These are phyloP conservation scores for Parasteatoda tepidariorum DNA, from an alignment of 1,140 invertebrate genomes.

Conservation along the genomic window DNA sequence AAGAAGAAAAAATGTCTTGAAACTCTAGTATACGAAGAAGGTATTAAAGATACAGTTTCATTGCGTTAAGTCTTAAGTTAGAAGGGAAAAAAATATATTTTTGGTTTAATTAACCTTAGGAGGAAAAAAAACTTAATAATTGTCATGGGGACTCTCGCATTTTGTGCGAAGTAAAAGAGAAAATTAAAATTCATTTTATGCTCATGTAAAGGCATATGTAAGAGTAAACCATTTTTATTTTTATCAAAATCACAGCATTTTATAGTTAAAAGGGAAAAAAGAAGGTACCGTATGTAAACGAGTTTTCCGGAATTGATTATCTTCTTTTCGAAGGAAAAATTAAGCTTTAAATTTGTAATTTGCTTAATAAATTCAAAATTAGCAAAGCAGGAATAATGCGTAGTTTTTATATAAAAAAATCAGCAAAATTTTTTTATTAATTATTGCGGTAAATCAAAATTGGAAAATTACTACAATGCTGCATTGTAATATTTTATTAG, in stretches of 20 bases:
- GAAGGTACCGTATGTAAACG: neutral
- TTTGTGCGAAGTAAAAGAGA: neutral
- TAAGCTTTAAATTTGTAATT: no score
- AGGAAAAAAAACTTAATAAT: neutral
- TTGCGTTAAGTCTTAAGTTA: neutral
- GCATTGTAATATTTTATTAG: no score
- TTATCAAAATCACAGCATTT: neutral
- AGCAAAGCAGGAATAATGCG: no score
- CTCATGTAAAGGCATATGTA: neutral
- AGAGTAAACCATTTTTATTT: neutral
- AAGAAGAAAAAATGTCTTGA: neutral
- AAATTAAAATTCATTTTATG: neutral
- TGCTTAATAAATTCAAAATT: no score
- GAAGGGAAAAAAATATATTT: neutral
- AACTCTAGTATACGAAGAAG: neutral
- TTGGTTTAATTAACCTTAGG: neutral
- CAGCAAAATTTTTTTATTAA: no score
- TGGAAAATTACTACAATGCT: no score
- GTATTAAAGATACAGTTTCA: neutral
- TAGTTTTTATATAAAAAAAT: no score
- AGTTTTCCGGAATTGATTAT: no score
- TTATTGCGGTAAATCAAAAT: no score
- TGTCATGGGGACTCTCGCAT: neutral
- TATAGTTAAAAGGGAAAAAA: neutral
- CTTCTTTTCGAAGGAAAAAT: no score